A percentile compares a stretch with the other conserved stretches of the same genome.
These are phyloP conservation scores for Tautogolabrus adspersus DNA, from an alignment of 2,113 vertebrate genomes.

Conservation along the genomic window DNA sequence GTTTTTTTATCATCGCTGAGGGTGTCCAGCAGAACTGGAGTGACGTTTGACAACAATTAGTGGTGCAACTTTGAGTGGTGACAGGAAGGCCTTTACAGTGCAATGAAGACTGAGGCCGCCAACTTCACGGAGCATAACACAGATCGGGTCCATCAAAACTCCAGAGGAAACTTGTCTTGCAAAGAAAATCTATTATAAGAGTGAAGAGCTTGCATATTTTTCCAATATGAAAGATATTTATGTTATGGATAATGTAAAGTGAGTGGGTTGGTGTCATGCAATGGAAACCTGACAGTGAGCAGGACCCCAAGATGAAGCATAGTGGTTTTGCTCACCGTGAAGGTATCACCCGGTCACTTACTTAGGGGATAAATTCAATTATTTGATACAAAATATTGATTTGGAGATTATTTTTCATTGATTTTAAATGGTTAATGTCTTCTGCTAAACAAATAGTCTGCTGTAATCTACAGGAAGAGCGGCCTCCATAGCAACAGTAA, in stretches of 20 bases:
- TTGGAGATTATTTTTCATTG: too few relatives aligned
- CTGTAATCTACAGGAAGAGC: too few relatives aligned
- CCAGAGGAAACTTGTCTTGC: slow-evolving; percentile 39
- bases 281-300: too few relatives aligned
- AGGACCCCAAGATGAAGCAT: too few relatives aligned
- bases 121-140: slow-evolving; percentile 57
- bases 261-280: too few relatives aligned
- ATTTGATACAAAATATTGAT: too few relatives aligned
- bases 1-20: slow-evolving; percentile 52
- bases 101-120: slow-evolving; percentile 50
- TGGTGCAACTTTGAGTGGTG: slow-evolving; percentile 62
- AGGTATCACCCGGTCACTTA: too few relatives aligned
- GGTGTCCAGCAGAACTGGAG: slow-evolving; percentile 67
- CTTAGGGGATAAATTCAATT: too few relatives aligned
- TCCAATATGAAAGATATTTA: slow-evolving; percentile 25
- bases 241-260: neutral
- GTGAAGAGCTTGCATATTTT: slow-evolving; percentile 16
- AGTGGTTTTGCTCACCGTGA: too few relatives aligned
- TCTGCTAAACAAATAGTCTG: too few relatives aligned
- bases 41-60: slow-evolving; percentile 84
- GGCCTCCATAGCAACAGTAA: too few relatives aligned
- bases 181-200: slow-evolving; percentile 5
- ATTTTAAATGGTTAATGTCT: too few relatives aligned
- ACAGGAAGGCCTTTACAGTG: slow-evolving; percentile 69
- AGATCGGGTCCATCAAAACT: slow-evolving; percentile 42